Conservation (phyloP, 2,797 vertebrate genomes). For the Sardinella longiceps region DNA sequence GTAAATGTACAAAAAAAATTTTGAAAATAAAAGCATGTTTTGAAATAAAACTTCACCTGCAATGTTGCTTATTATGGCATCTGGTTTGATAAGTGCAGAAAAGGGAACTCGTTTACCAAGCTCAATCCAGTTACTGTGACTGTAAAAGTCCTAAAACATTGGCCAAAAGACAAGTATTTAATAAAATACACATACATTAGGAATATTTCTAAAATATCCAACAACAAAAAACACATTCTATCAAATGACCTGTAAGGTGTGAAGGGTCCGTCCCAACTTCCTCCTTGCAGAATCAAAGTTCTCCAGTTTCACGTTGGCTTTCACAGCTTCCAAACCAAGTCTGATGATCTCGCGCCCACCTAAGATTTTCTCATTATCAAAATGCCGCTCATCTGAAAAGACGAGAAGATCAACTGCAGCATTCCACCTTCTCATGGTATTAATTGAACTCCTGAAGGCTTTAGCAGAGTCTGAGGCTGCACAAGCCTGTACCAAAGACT, state of each 20-base stretch:
- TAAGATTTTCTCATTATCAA: conserved; percentile 42
- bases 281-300: conserved; percentile 21
- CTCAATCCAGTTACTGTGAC: conserved; percentile 52
- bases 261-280: conserved; percentile 29
- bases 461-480: conserved; percentile 29
- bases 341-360: conserved; percentile 38
- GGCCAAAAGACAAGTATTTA: too few relatives aligned
- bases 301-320: conserved; percentile 5
- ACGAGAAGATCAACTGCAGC: background rate
- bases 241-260: conserved; percentile 40
- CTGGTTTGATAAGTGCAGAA: conserved; percentile 31
- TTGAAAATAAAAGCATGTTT: background rate
- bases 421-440: conserved; percentile 10
- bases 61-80: conserved; percentile 2
- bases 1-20: too few relatives aligned
- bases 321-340: conserved; percentile 33
- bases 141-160: conserved; percentile 32
- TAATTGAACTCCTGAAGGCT: conserved; percentile 40
- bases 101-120: conserved; percentile 26
- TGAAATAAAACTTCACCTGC: conserved; percentile 40
- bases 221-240: background rate
- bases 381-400: conserved; percentile 30
- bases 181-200: background rate
- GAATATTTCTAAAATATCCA: background rate
- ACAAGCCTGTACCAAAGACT: conserved; percentile 40